These are phyloP conservation scores for Tenebrio molitor DNA, from an alignment of 1,140 invertebrate species.

Conservation along the genomic window DNA sequence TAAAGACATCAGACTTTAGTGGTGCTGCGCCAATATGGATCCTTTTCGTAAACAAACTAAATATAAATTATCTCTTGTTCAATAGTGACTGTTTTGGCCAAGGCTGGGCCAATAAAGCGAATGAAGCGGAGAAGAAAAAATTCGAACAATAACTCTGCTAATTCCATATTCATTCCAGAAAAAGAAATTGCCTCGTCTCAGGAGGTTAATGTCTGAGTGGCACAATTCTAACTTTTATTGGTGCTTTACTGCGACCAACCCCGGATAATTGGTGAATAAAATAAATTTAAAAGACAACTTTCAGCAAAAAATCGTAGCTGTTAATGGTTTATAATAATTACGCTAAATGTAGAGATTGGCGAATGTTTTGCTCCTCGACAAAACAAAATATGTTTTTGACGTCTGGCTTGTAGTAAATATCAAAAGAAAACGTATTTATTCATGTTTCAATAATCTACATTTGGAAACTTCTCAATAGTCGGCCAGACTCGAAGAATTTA, in stretches of 20 bases:
- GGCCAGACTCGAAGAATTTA: too few relatives aligned
- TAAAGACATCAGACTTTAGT: constrained; percentile 8
- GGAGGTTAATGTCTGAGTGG: not conserved
- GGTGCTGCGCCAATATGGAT: not conserved
- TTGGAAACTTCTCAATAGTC: too few relatives aligned
- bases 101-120: not conserved
- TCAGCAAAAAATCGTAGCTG: too few relatives aligned
- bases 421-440: too few relatives aligned
- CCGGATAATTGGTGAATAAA: too few relatives aligned
- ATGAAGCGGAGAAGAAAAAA: not conserved
- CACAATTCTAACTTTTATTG: not conserved
- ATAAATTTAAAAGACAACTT: too few relatives aligned
- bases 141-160: not conserved
- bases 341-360: too few relatives aligned
- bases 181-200: not conserved
- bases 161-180: not conserved
- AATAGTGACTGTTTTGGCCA: not conserved
- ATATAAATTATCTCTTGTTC: not conserved
- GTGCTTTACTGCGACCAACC: not conserved
- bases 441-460: too few relatives aligned
- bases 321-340: too few relatives aligned
- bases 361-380: too few relatives aligned
- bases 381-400: too few relatives aligned
- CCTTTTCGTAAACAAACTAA: not conserved
- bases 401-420: too few relatives aligned